These are phyloP conservation scores for Heptranchias perlo DNA, from an alignment of 2,113 vertebrate genomes.

Conservation along the genomic window DNA sequence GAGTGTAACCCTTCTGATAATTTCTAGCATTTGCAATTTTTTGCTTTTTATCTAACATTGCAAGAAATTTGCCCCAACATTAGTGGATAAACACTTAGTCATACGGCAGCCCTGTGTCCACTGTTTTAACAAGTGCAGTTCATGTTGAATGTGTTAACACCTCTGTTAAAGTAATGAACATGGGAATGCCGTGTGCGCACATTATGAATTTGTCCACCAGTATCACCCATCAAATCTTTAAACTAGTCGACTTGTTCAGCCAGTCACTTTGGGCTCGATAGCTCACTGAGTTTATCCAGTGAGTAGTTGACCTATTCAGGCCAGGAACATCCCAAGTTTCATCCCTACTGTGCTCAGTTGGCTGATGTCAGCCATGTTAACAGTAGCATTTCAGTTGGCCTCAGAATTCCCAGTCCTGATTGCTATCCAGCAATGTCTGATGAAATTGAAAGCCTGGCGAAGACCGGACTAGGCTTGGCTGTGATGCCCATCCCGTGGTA, in stretches of 20 bases:
- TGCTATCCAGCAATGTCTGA: background rate
- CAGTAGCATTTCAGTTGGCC: background rate
- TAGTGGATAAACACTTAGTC: background rate
- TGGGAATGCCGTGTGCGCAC: background rate
- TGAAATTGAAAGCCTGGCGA: background rate
- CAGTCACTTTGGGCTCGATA: background rate
- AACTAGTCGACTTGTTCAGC: background rate
- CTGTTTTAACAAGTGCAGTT: background rate
- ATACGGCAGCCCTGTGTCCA: background rate
- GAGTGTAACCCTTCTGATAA: background rate
- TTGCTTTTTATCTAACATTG: background rate
- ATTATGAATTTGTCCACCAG: background rate
- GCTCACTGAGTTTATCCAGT: background rate
- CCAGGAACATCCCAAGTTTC: background rate
- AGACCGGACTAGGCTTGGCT: background rate
- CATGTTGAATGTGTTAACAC: background rate
- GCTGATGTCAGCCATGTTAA: background rate
- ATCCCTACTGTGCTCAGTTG: background rate
- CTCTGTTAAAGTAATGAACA: background rate
- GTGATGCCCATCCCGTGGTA: background rate
- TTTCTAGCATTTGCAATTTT: background rate
- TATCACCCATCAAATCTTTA: background rate
- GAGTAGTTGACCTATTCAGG: background rate
- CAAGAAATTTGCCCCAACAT: background rate
- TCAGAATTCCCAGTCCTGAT: background rate